Conservation (phyloP, 1,140 invertebrate genomes). For the Oscheius sp. region DNA sequence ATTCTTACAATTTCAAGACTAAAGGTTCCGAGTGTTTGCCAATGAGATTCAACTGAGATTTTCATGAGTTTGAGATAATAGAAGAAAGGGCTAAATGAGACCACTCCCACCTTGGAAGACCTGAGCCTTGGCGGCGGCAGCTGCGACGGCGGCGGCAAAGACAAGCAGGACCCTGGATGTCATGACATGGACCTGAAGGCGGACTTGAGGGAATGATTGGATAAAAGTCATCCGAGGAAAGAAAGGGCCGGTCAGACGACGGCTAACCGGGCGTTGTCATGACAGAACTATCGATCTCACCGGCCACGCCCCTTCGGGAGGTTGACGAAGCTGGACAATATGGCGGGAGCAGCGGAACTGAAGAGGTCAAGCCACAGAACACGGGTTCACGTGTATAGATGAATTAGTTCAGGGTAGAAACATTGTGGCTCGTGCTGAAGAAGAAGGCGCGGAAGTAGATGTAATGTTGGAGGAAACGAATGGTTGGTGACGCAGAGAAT, state of each 20-base stretch:
- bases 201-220: background rate
- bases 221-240: background rate
- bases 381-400: too few relatives aligned
- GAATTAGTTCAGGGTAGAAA: background rate
- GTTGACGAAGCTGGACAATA: background rate
- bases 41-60: background rate
- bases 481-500: background rate
- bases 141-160: background rate
- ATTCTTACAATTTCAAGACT: too few relatives aligned
- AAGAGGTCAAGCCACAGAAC: too few relatives aligned
- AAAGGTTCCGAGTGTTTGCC: too few relatives aligned
- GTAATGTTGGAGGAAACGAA: background rate
- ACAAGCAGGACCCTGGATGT: background rate
- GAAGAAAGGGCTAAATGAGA: background rate
- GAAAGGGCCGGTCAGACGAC: too few relatives aligned
- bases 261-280: background rate
- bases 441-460: background rate
- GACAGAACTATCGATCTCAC: background rate
- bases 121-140: background rate
- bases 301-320: background rate
- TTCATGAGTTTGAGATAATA: background rate
- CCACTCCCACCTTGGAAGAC: background rate
- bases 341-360: background rate
- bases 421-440: background rate
- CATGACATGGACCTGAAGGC: background rate